A percentile compares a stretch with the other conserved stretches of the same genome.
Conservation (phyloP, 2,888 invertebrate genomes). For the Eubasilissa splendida region DNA sequence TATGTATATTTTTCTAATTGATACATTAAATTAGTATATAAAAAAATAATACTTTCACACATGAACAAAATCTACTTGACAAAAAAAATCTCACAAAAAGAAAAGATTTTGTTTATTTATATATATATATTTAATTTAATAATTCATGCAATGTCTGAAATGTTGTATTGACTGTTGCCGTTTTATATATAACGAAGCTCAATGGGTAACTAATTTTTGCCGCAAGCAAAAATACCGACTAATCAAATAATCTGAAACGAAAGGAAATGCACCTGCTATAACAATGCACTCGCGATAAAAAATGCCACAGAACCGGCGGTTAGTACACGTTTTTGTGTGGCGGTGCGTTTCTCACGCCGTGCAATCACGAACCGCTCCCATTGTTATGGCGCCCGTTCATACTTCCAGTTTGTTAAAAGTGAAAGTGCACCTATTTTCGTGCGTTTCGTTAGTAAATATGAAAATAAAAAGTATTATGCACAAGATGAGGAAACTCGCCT, state of each 20-base stretch:
- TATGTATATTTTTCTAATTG: too few relatives aligned
- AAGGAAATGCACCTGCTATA: not conserved
- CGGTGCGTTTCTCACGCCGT: constrained; percentile 1
- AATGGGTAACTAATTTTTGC: too few relatives aligned
- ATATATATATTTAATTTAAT: too few relatives aligned
- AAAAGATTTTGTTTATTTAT: too few relatives aligned
- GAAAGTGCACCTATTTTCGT: constrained; percentile 18
- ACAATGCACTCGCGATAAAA: constrained; percentile 20
- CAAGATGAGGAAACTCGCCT: not conserved
- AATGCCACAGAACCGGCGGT: not conserved
- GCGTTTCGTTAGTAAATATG: constrained; percentile 20
- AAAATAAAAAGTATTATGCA: not conserved
- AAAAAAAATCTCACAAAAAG: too few relatives aligned
- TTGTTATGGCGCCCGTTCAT: constrained; percentile 7
- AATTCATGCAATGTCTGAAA: too few relatives aligned
- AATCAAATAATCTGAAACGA: not conserved
- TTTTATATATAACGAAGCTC: too few relatives aligned
- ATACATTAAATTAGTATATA: too few relatives aligned
- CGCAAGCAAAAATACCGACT: not conserved
- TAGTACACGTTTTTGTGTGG: constrained; percentile 20
- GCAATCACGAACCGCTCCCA: constrained; percentile 22
- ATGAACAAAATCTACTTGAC: too few relatives aligned
- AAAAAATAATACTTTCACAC: too few relatives aligned
- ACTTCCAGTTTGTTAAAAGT: constrained; percentile 2
- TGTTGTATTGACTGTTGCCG: not conserved